These are phyloP conservation scores for Copidosoma aretas DNA, from an alignment of 2,888 invertebrate species.

Conservation along the genomic window DNA sequence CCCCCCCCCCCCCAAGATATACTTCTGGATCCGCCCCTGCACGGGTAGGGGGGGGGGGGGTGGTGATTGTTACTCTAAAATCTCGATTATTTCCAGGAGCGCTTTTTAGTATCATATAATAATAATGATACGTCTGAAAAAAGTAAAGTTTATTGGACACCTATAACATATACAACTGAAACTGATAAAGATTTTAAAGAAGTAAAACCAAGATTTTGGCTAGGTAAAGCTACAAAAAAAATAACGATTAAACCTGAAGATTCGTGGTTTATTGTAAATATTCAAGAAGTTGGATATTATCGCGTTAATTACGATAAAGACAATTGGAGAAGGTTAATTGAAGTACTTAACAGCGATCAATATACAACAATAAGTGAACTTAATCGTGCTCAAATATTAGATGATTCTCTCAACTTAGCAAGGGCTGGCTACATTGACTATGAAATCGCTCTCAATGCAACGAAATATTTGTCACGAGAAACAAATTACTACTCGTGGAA, in stretches of 20 bases:
- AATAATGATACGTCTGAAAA: neutral
- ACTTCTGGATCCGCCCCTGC: no score
- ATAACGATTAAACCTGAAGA: slow-evolving; percentile 51
- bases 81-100: slow-evolving; percentile 25
- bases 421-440: slow-evolving; percentile 76
- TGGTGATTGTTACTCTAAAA: no score
- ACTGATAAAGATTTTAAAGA: slow-evolving; percentile 62
- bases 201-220: slow-evolving; percentile 65
- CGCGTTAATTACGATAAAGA: slow-evolving; percentile 78
- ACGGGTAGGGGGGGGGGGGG: no score
- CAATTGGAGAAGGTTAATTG: slow-evolving; percentile 75
- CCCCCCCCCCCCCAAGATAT: no score
- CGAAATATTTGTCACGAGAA: slow-evolving; percentile 77
- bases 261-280: slow-evolving; percentile 77
- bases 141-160: slow-evolving; percentile 57
- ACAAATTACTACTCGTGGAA: slow-evolving; percentile 84
- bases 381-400: slow-evolving; percentile 82
- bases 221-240: slow-evolving; percentile 51
- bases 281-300: slow-evolving; percentile 75
- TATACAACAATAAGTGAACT: slow-evolving; percentile 69
- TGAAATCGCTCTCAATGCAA: slow-evolving; percentile 75
- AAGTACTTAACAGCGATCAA: slow-evolving; percentile 67
- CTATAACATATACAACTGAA: slow-evolving; percentile 64
- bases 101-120: slow-evolving; percentile 22
- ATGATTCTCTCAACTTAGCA: slow-evolving; percentile 78